Evolutionary conservation across 2,888 invertebrate species (phyloP).

Genomic region (Caenorhabditis imperialis): DNA sequence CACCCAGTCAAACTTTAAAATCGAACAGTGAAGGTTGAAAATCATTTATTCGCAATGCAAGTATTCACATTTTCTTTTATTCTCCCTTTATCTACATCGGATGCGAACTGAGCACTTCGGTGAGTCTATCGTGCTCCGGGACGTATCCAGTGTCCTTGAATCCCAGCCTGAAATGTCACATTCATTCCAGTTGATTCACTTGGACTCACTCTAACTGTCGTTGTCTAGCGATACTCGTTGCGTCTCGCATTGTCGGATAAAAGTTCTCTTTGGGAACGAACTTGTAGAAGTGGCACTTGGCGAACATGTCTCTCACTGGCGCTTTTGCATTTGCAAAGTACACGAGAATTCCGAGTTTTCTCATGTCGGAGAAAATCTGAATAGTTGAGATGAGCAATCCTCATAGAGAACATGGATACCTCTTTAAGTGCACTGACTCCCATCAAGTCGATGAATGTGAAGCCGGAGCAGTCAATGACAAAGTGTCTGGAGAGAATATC

Average conservation of each 20-base stretch:
- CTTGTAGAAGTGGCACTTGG: constrained; percentile 71
- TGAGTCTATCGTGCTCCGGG: constrained; percentile 61
- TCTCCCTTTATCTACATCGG: constrained; percentile 28
- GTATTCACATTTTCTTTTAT: neutral
- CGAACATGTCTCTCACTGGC: constrained; percentile 75
- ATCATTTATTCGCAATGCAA: too few species aligned
- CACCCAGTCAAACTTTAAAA: too few species aligned
- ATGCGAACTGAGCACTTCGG: constrained; percentile 61
- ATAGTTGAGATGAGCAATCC: constrained; percentile 1
- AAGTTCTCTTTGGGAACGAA: constrained; percentile 76
- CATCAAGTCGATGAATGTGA: constrained; percentile 78
- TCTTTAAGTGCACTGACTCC: constrained; percentile 77
- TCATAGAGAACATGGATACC: constrained; percentile 38
- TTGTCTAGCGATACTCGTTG: constrained; percentile 74
- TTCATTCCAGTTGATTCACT: neutral
- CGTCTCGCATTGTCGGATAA: constrained; percentile 77
- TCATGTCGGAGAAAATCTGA: constrained; percentile 68
- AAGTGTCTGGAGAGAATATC: constrained; percentile 68
- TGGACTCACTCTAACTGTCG: constrained; percentile 59
- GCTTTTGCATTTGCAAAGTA: constrained; percentile 78
- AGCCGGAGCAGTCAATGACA: constrained; percentile 77
- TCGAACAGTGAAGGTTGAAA: too few species aligned
- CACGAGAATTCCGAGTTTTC: constrained; percentile 68
- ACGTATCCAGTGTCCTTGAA: constrained; percentile 51
- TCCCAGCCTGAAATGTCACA: constrained; percentile 32